Evolutionary conservation across 2,113 vertebrate genomes (phyloP), one percentile per base, ranked within the genome.

Genomic region (Alligator mississippiensis): DNA sequence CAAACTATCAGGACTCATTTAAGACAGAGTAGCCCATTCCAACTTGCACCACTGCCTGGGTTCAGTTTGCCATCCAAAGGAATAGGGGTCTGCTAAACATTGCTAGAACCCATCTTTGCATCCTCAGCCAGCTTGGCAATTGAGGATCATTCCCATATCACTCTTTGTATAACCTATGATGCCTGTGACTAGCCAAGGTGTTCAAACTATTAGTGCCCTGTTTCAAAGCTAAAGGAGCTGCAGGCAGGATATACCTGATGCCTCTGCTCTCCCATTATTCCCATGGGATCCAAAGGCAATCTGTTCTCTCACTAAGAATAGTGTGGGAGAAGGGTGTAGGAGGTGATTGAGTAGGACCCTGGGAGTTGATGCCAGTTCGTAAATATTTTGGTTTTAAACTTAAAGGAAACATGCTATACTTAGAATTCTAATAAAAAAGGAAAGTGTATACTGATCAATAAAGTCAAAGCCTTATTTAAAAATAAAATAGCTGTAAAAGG

Each of bases 41-140:
- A 30, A 8, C 54, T 84, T 59, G 8, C 9, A 5, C 6, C 2
- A 6, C 11, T 12, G n/a, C 13, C 1, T 38, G 9, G 70, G 66
- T 0, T 0, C 3, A 0, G 0, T 27, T 0, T 1, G 38, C 16
- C 28, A 64, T 12, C 12, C 11, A 0, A 0, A 15, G 19, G 28
- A 90, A 9, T 30, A 75, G 3, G 22, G 10, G 55, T 10, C 60
- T 4, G 55, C 5, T 2, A 4, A 81, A 80, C 38, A 55, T 54
- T 80, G 17, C 14, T 0, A 2, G 83, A 60, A 89, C 19, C 18
- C 3, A 0, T 6, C 81, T 81, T 54, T 84, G 64, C 55, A 9
- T 14, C 14, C 0, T 76, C 79, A 82, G 38, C 7, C 38, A 8
- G 4, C 38, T 38, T 38, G 38, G 6, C 38, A 38, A 8, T 38